A percentile compares a stretch with the other conserved stretches of the same genome.
These are phyloP conservation scores for Cepaea hortensis DNA, from an alignment of 2,888 invertebrate species.

Conservation along the genomic window DNA sequence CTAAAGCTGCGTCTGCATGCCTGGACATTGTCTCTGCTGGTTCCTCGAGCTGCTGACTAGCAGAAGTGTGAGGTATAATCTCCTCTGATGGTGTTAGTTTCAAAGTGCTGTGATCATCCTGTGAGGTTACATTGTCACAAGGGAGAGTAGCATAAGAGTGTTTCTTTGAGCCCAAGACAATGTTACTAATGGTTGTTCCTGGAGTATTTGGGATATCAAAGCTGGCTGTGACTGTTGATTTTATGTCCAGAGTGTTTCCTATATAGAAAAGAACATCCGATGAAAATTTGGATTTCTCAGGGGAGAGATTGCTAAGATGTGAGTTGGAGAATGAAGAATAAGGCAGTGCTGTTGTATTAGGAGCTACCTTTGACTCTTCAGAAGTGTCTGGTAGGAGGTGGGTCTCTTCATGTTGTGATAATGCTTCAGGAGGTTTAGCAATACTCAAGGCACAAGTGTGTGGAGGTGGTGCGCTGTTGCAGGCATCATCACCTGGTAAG, in stretches of 20 bases:
- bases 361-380: neutral
- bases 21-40: neutral
- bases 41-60: neutral
- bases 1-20: neutral
- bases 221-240: neutral
- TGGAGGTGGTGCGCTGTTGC: neutral
- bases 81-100: neutral
- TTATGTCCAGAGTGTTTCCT: neutral
- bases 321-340: neutral
- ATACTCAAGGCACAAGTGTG: neutral
- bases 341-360: neutral
- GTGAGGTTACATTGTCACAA: neutral
- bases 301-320: neutral
- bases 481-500: conserved; percentile 4
- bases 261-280: conserved; percentile 3
- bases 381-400: too few relatives aligned
- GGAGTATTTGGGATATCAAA: neutral
- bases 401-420: neutral
- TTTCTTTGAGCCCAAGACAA: too few relatives aligned
- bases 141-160: too few relatives aligned
- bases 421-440: neutral
- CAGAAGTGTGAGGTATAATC: neutral
- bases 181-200: too few relatives aligned
- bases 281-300: neutral
- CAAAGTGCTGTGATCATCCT: neutral